Conservation (phyloP, 2,797 vertebrate genomes). For the Carduelis carduelis region DNA sequence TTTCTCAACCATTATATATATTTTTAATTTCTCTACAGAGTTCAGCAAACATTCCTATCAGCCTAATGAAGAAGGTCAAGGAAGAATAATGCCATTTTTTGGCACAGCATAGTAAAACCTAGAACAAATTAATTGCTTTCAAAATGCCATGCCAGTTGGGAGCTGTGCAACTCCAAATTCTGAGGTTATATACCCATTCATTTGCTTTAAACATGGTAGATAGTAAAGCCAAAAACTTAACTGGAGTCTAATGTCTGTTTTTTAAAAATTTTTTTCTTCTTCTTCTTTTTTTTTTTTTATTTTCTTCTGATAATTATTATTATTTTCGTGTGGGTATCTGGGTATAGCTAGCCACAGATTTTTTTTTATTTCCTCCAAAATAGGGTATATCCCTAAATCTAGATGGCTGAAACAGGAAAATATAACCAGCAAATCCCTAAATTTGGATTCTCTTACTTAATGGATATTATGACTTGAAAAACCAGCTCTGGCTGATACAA, state of each 20-base stretch:
- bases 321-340: neutral
- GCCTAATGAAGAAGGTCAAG: neutral
- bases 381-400: neutral
- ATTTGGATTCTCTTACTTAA: neutral
- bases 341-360: neutral
- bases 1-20: neutral
- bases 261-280: rapidly evolving
- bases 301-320: neutral
- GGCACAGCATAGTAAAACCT: neutral
- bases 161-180: neutral
- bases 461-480: neutral
- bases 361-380: neutral
- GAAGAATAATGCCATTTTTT: neutral
- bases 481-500: neutral
- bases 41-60: neutral
- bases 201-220: neutral
- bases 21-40: neutral
- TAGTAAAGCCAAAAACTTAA: neutral
- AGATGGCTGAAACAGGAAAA: neutral
- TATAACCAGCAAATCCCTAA: neutral
- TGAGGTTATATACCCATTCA: neutral
- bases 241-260: rapidly evolving
- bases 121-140: neutral
- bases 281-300: rapidly evolving
- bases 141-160: neutral